Percentiles rank a stretch among this genome's conserved stretches.
phyloP scores from a whole-genome alignment of 2,888 invertebrate species.

The Chrysotoxum bicinctum region DNA sequence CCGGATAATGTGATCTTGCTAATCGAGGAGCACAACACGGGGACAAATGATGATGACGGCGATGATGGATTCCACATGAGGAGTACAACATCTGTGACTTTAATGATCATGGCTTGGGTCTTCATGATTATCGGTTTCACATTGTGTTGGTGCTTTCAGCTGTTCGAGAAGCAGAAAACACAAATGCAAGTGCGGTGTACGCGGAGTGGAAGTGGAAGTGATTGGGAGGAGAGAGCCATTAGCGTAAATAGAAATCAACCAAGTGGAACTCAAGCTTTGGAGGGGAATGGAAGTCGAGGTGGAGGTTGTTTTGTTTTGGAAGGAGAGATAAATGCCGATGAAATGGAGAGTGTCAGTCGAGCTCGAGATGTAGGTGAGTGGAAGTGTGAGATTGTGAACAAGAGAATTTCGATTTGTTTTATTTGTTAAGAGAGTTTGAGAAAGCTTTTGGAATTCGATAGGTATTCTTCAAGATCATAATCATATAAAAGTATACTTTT shows the following conservation, averaged over 20 bases:
- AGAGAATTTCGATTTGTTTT: conserved; percentile 1
- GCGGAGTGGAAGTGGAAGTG: neutral
- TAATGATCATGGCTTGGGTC: conserved; percentile 79
- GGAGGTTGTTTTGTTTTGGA: conserved; percentile 45
- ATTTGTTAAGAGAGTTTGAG: neutral
- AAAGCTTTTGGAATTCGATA: conserved; percentile 1
- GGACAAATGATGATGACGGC: conserved; percentile 7
- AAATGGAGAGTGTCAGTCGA: neutral
- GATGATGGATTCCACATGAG: conserved; percentile 58
- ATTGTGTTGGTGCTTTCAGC: conserved; percentile 79
- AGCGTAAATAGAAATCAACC: conserved; percentile 73
- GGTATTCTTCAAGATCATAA: neutral
- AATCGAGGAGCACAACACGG: conserved; percentile 74
- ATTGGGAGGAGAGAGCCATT: neutral
- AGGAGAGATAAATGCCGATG: conserved; percentile 8
- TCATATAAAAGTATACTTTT: conserved; percentile 6
- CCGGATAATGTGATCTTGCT: conserved; percentile 75
- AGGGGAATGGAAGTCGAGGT: neutral
- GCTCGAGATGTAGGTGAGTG: conserved; percentile 35
- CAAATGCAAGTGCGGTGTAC: neutral
- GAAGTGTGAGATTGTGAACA: neutral
- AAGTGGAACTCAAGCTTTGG: conserved; percentile 66
- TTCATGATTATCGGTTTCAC: conserved; percentile 78
- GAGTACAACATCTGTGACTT: conserved; percentile 77
- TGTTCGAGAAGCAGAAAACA: conserved; percentile 74